Base-by-base conservation (phyloP, 2,113 vertebrate genomes). In the Apaloderma vittatum region DNA sequence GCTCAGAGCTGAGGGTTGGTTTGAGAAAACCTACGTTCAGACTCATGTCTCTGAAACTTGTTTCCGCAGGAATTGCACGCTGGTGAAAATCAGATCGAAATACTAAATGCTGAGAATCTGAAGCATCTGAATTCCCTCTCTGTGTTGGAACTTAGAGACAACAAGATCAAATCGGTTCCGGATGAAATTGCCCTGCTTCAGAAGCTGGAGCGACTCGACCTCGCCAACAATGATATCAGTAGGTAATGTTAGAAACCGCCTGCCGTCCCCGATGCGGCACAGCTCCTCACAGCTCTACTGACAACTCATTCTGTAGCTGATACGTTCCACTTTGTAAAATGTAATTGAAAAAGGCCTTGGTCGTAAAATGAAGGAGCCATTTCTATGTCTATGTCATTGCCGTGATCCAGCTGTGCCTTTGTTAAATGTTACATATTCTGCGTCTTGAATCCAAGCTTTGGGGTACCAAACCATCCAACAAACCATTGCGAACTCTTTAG, bases 31-130 rank as follows among this genome's bases (percentile, higher is more conserved):
- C 63, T 30, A 15, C 37, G 32, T 51, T 81, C 63, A 76, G 58
- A 17, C 40, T 65, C 0, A 0, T 30, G n/a, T 48, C 32, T 72
- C 40, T 45, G 40, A 27, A 40, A 40, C 8, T 40, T 97, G 51
- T 71, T 96, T 92, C 91, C 17, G 0, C 63, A 99, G 99, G 99
- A 99, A 54, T 96, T 99, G 15, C 99, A 99, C 58, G 94, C 99
- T 66, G 99, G 99, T 67, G 99, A 99, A 98, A 99, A 99, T 96
- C 99, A 99, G 93, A 99, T 99, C 27, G 98, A 99, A 93, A 77
- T 73, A 14, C 32, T 99, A 97, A 95, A 97, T 29, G 86, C 98
- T 24, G 98, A 99, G 83, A 98, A 98, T 70, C 97, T 99, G 94
- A 97, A 98, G 43, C 97, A 98, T 91, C 97, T 99, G 87, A 97